phyloP scores from a whole-genome alignment of 35 echinoderm and acorn worm species.

The Patiria miniata region DNA sequence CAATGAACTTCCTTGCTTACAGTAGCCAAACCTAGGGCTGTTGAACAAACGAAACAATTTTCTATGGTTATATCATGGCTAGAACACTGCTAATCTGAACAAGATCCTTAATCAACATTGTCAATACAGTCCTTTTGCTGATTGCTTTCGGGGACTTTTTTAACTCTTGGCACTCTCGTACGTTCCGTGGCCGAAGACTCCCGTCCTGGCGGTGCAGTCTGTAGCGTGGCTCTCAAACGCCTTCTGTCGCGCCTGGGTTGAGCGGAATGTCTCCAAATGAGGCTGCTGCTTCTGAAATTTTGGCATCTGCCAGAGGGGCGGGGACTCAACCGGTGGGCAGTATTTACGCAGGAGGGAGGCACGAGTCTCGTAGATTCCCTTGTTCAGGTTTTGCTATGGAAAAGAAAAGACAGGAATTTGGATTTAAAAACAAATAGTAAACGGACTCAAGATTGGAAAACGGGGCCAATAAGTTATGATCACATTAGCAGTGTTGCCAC shows the following conservation, averaged over 20 bases:
- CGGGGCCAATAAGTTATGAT: too few species aligned
- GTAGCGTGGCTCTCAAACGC: constrained; percentile 83
- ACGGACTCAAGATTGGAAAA: too few species aligned
- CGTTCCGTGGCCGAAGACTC: constrained; percentile 94
- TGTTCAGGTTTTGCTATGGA: constrained; percentile 80
- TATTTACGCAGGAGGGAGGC: constrained; percentile 88
- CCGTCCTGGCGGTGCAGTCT: constrained; percentile 92
- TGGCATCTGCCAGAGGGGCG: constrained; percentile 96
- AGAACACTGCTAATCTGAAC: constrained; percentile 7
- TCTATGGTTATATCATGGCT: neutral
- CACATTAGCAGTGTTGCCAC: too few species aligned
- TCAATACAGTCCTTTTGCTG: neutral
- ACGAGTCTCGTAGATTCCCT: constrained; percentile 97
- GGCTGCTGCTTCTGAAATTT: constrained; percentile 71
- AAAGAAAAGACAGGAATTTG: neutral
- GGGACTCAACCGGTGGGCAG: constrained; percentile 86
- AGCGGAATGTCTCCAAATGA: constrained; percentile 94
- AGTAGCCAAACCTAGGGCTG: too few species aligned
- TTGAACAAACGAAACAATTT: too few species aligned
- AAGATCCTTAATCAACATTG: neutral
- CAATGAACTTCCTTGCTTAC: too few species aligned
- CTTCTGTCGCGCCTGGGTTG: constrained; percentile 43
- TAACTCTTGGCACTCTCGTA: constrained; percentile 95
- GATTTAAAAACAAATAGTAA: neutral
- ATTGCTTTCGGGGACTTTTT: neutral